These are phyloP conservation scores for Antedon mediterranea DNA, from an alignment of 53 echinoderm and acorn worm species.

Conservation along the genomic window DNA sequence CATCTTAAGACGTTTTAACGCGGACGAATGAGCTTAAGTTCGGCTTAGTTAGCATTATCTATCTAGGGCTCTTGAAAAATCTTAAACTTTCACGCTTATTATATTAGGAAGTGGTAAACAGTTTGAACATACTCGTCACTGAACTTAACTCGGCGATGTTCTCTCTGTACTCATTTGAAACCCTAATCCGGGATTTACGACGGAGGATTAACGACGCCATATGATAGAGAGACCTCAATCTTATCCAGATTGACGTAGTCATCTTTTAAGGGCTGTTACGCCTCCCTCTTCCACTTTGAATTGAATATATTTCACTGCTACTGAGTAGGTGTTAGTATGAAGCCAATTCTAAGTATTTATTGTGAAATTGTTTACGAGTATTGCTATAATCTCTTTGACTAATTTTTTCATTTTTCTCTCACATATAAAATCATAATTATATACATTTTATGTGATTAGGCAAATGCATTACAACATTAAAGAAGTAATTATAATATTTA, in stretches of 20 bases:
- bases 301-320: neutral
- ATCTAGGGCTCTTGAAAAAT: neutral
- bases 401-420: too few species aligned
- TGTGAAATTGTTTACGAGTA: neutral
- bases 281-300: neutral
- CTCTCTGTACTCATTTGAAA: neutral
- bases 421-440: too few species aligned
- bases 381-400: too few species aligned
- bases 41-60: neutral
- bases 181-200: neutral
- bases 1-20: neutral
- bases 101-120: neutral
- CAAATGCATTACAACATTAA: too few species aligned
- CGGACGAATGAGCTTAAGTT: neutral
- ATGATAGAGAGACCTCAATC: neutral
- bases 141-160: neutral
- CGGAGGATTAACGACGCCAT: neutral
- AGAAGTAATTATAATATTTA: too few species aligned
- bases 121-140: neutral
- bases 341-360: neutral
- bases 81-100: neutral
- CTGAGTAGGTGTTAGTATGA: neutral
- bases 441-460: too few species aligned
- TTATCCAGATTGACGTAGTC: neutral
- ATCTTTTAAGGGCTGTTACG: neutral